Percentiles rank a stretch among this genome's conserved stretches.
These are phyloP conservation scores for Neelides sp. DNA, from an alignment of 1,140 invertebrate genomes.

Conservation along the genomic window DNA sequence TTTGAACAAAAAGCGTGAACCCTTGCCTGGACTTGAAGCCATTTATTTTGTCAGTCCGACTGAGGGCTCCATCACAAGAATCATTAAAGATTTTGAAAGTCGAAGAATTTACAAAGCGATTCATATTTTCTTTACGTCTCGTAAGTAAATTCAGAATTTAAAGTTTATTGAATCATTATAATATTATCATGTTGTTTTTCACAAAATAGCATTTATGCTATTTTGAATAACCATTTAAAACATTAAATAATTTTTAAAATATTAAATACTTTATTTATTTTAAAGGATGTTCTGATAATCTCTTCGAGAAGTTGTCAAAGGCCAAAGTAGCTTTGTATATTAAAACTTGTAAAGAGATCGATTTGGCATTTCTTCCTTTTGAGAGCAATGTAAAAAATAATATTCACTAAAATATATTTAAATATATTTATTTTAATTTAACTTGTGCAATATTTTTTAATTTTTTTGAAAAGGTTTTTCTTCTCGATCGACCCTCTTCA, in stretches of 20 bases:
- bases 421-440: slow-evolving; percentile 31
- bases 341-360: slow-evolving; percentile 98
- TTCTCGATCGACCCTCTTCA: not conserved
- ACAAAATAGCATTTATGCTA: not conserved
- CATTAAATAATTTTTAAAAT: not conserved
- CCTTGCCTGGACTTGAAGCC: slow-evolving; percentile 21
- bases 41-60: slow-evolving; percentile 25
- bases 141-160: slow-evolving; percentile 11
- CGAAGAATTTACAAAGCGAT: slow-evolving; percentile 6
- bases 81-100: slow-evolving; percentile 18
- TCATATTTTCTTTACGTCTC: slow-evolving; percentile 19
- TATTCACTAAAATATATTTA: not conserved
- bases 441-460: slow-evolving; percentile 36
- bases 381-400: slow-evolving; percentile 84
- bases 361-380: slow-evolving; percentile 98
- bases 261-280: not conserved
- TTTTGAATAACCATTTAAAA: not conserved
- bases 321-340: slow-evolving; percentile 86
- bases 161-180: not conserved
- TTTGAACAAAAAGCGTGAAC: slow-evolving; percentile 23
- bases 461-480: slow-evolving; percentile 3
- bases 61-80: slow-evolving; percentile 10
- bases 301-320: slow-evolving; percentile 94
- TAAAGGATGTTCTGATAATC: slow-evolving; percentile 70
- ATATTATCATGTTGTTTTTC: not conserved